Evolutionary conservation across 2,888 invertebrate species (phyloP).

Genomic region (Drosophila cracens): DNA sequence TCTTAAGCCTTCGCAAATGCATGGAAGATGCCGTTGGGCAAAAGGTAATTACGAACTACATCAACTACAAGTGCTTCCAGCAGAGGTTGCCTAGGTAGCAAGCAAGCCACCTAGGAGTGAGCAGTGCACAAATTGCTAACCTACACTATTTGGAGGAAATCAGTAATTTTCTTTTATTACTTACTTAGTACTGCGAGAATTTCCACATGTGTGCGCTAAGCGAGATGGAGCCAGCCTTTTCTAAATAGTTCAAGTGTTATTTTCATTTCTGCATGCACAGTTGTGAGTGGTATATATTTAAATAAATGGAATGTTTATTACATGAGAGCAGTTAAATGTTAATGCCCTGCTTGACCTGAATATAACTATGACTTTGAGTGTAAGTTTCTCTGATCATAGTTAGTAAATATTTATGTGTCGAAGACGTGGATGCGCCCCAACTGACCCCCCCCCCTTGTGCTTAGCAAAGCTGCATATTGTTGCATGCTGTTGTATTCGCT

Average conservation of each 20-base stretch:
- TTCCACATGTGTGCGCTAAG: background rate
- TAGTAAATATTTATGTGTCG: background rate
- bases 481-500: background rate
- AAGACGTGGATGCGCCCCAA: background rate
- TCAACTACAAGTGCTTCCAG: background rate
- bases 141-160: background rate
- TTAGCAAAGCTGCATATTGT: background rate
- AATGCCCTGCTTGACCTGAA: background rate
- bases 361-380: background rate
- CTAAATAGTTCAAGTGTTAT: background rate
- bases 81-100: background rate
- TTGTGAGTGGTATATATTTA: background rate
- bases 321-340: background rate
- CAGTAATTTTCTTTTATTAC: background rate
- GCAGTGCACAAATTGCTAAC: background rate
- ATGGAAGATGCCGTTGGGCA: conserved; percentile 45
- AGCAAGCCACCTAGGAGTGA: background rate
- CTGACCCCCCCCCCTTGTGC: background rate
- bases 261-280: background rate
- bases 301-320: background rate
- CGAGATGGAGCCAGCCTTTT: background rate
- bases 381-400: background rate
- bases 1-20: conserved; percentile 62
- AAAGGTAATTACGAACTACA: conserved; percentile 51
- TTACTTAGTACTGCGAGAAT: background rate